These are phyloP conservation scores for Morus bassanus DNA, from an alignment of 2,797 vertebrate genomes.

Conservation along the genomic window DNA sequence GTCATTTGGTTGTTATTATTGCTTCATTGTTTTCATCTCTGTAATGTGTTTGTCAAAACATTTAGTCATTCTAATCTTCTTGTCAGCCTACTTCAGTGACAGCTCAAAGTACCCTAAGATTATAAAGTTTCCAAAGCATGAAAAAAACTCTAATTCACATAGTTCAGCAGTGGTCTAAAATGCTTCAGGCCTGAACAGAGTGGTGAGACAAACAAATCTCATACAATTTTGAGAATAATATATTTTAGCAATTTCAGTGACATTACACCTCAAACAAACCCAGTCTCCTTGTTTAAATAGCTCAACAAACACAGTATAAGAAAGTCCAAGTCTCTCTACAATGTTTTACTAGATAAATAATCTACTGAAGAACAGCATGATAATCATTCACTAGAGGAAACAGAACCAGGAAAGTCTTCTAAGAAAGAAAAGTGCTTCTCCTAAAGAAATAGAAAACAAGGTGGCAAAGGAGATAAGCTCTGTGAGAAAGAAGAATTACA, in stretches of 20 bases:
- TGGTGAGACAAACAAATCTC: background rate
- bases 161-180: background rate
- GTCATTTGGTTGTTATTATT: background rate
- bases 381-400: background rate
- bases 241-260: background rate
- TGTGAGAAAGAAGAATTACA: background rate
- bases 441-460: conserved; percentile 8
- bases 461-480: background rate
- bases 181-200: background rate
- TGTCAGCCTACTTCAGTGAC: background rate
- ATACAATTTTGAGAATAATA: background rate
- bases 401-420: background rate
- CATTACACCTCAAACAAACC: background rate
- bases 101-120: background rate
- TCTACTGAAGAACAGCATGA: background rate
- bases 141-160: background rate
- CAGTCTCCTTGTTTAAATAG: background rate
- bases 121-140: background rate
- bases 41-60: background rate
- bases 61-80: background rate
- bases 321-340: background rate
- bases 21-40: background rate
- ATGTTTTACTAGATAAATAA: background rate
- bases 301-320: background rate
- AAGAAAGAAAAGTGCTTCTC: background rate